Evolutionary conservation across 2,888 invertebrate species (phyloP).

Genomic region (Nasonia oneida): DNA sequence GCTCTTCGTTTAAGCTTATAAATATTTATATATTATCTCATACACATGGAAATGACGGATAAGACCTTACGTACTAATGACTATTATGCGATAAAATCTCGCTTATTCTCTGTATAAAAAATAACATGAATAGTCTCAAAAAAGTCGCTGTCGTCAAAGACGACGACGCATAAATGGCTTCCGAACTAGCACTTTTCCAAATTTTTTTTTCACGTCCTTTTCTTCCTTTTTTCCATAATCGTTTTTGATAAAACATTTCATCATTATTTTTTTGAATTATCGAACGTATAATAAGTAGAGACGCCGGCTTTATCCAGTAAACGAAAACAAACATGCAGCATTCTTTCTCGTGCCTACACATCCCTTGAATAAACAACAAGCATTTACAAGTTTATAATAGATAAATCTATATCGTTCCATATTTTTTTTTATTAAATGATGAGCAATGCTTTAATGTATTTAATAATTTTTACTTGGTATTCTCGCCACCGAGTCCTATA

Average conservation of each 20-base stretch:
- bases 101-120: conserved; percentile 55
- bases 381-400: conserved; percentile 35
- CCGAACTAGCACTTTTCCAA: conserved; percentile 28
- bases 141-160: conserved; percentile 18
- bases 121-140: conserved; percentile 58
- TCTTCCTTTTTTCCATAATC: background rate
- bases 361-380: conserved; percentile 44
- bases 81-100: conserved; percentile 58
- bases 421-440: conserved; percentile 10
- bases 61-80: conserved; percentile 59
- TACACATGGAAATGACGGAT: conserved; percentile 58
- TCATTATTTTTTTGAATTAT: conserved; percentile 19
- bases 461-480: conserved; percentile 32
- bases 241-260: conserved; percentile 31
- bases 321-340: conserved; percentile 48
- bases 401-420: background rate
- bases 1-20: conserved; percentile 25
- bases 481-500: conserved; percentile 36
- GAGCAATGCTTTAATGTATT: conserved; percentile 20
- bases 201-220: background rate
- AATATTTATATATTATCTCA: conserved; percentile 36
- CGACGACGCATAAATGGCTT: conserved; percentile 32
- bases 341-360: background rate
- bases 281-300: conserved; percentile 53
- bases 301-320: conserved; percentile 53